Conservation (phyloP, 1,140 invertebrate genomes). For the Euura saliciscinereae region DNA sequence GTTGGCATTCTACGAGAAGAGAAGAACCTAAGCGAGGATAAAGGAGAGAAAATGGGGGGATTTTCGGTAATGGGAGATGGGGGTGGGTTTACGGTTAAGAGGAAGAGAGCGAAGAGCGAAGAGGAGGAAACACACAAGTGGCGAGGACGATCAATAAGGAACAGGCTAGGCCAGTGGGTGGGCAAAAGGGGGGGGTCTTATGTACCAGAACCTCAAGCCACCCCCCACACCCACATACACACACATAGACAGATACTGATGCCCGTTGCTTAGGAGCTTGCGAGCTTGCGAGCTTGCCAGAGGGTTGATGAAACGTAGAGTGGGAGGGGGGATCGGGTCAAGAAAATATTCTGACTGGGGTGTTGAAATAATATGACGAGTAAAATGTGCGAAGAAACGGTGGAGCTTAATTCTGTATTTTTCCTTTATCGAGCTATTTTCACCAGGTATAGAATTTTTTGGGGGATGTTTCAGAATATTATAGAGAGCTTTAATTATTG, state of each 20-base stretch:
- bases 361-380: too few relatives aligned
- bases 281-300: constrained; percentile 17
- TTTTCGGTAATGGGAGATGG: constrained; percentile 57
- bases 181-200: constrained; percentile 45
- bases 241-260: constrained; percentile 10
- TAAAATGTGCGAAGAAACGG: too few relatives aligned
- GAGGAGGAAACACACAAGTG: constrained; percentile 19
- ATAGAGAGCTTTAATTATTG: too few relatives aligned
- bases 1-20: constrained; percentile 40
- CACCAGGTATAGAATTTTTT: too few relatives aligned
- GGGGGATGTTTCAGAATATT: too few relatives aligned
- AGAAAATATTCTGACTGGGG: not conserved
- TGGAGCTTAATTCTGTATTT: too few relatives aligned
- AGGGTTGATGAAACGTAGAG: constrained; percentile 30
- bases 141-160: constrained; percentile 62
- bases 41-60: constrained; percentile 59
- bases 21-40: constrained; percentile 58
- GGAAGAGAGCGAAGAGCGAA: constrained; percentile 36
- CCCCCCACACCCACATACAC: constrained; percentile 27
- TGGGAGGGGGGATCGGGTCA: not conserved
- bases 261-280: constrained; percentile 48
- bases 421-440: too few relatives aligned
- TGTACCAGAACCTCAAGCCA: constrained; percentile 55
- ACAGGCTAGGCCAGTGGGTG: constrained; percentile 31
- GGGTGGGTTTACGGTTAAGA: constrained; percentile 50